phyloP scores from a whole-genome alignment of 2,888 invertebrate genomes.

The Ectemnius cavifrons region DNA sequence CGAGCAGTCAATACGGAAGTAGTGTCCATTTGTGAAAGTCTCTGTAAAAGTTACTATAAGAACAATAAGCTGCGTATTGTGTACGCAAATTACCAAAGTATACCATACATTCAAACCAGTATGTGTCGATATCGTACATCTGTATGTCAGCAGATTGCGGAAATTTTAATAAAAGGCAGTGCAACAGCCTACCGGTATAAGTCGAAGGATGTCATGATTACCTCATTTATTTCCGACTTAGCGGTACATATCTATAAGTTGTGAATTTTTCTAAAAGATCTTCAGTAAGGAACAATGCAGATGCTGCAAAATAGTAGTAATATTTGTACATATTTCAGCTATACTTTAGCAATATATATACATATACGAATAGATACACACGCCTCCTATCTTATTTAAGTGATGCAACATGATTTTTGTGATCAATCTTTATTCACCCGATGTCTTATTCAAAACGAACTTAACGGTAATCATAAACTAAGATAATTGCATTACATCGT shows the following conservation, averaged over 20 bases:
- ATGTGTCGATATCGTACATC: conserved; percentile 58
- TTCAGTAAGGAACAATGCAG: conserved; percentile 41
- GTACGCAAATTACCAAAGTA: conserved; percentile 66
- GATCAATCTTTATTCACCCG: conserved; percentile 42
- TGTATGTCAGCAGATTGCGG: conserved; percentile 58
- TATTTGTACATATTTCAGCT: conserved; percentile 59
- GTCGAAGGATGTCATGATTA: conserved; percentile 56
- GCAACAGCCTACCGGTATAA: conserved; percentile 55
- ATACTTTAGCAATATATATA: conserved; percentile 53
- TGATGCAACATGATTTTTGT: conserved; percentile 48
- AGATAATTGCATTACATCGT: conserved; percentile 49
- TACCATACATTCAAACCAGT: conserved; percentile 61
- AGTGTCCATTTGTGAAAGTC: conserved; percentile 61
- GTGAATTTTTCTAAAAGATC: conserved; percentile 39
- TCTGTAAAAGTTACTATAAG: conserved; percentile 65
- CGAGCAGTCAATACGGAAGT: conserved; percentile 58
- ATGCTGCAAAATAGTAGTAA: conserved; percentile 55
- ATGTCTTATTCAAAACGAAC: conserved; percentile 47
- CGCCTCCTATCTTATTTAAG: conserved; percentile 52
- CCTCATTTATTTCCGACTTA: conserved; percentile 55
- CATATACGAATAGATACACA: conserved; percentile 27
- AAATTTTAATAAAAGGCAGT: conserved; percentile 61
- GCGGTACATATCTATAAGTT: conserved; percentile 47
- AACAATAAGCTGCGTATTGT: conserved; percentile 63
- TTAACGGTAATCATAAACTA: conserved; percentile 54